Conservation (phyloP, 2,113 vertebrate genomes). For the Chiloscyllium plagiosum region DNA sequence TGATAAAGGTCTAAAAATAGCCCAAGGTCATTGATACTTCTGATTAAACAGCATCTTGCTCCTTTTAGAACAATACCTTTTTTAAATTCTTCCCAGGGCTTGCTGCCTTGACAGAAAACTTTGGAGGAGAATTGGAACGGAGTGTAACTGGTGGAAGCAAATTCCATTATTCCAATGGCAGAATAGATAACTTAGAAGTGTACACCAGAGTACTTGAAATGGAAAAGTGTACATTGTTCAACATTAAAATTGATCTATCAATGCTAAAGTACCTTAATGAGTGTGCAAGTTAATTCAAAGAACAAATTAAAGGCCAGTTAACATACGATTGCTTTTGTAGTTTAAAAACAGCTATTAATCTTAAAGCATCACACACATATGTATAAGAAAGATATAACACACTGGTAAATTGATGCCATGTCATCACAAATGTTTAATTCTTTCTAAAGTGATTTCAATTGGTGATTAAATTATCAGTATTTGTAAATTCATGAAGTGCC, state of each 20-base stretch:
- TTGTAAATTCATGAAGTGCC: slow-evolving; percentile 12
- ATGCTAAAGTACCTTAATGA: not conserved
- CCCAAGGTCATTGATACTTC: not conserved
- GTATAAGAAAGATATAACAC: not conserved
- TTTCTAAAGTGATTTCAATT: slow-evolving; percentile 2
- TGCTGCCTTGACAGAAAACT: not conserved
- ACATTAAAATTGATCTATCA: not conserved
- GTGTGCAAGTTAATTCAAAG: not conserved
- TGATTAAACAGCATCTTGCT: not conserved
- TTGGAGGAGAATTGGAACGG: not conserved
- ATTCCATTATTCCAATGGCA: not conserved
- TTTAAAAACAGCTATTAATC: not conserved
- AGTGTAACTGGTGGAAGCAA: not conserved
- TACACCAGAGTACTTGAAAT: not conserved
- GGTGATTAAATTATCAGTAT: not conserved
- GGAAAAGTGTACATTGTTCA: not conserved
- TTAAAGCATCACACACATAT: not conserved
- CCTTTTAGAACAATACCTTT: not conserved
- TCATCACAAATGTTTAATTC: not conserved
- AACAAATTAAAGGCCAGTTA: not conserved
- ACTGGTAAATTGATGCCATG: not conserved
- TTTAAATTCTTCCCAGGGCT: not conserved
- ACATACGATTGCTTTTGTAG: not conserved
- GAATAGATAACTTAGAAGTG: not conserved
- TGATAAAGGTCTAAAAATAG: not conserved